These are phyloP conservation scores for Selene dorsalis DNA, from an alignment of 2,797 vertebrate species.

Conservation along the genomic window DNA sequence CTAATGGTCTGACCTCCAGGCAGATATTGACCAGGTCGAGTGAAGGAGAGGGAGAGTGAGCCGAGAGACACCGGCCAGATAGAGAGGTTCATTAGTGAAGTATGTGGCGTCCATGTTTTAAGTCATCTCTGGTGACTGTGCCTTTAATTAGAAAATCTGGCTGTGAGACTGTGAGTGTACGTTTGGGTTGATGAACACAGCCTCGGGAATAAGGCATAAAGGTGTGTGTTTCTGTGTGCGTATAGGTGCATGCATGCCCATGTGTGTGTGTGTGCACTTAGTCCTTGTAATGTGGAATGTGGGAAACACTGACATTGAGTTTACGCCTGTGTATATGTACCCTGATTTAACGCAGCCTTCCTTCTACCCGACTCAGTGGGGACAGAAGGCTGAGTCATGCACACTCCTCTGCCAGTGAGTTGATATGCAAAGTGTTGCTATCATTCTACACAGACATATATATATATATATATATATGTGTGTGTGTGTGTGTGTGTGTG, in stretches of 20 bases:
- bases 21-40: slow-evolving; percentile 57
- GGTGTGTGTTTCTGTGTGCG: slow-evolving; percentile 4
- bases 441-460: slow-evolving; percentile 11
- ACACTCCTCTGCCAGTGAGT: slow-evolving; percentile 22
- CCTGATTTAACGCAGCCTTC: slow-evolving; percentile 28
- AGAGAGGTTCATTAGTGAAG: slow-evolving; percentile 69
- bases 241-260: too few relatives aligned
- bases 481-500: background rate
- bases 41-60: slow-evolving; percentile 7
- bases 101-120: slow-evolving; percentile 62
- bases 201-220: slow-evolving; percentile 27
- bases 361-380: slow-evolving; percentile 33
- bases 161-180: background rate
- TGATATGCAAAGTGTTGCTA: slow-evolving; percentile 36
- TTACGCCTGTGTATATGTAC: slow-evolving; percentile 7
- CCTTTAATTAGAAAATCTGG: slow-evolving; percentile 73
- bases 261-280: background rate
- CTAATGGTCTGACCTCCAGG: slow-evolving; percentile 59
- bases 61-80: slow-evolving; percentile 30
- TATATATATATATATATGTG: too few relatives aligned
- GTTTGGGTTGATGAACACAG: slow-evolving; percentile 8
- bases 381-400: slow-evolving; percentile 44
- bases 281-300: slow-evolving; percentile 26
- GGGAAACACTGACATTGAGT: slow-evolving; percentile 26
- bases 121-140: slow-evolving; percentile 64